phyloP scores from a whole-genome alignment of 2,888 invertebrate species.

The Macaria notata region DNA sequence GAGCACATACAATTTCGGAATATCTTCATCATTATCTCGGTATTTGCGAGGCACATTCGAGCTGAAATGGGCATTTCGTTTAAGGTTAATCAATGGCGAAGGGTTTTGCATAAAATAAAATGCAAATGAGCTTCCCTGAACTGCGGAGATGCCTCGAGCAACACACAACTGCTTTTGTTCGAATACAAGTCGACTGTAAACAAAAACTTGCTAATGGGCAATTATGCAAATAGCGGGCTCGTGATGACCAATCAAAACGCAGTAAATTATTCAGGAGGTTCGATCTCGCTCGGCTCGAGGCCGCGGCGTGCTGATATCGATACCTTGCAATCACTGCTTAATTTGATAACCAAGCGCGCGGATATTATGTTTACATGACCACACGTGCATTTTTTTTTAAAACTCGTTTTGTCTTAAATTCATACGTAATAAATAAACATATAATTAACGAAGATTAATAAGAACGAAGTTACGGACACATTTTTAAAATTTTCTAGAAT shows the following conservation, averaged over 20 bases:
- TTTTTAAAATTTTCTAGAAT: too few relatives aligned
- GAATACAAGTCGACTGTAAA: conserved; percentile 59
- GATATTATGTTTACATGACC: too few relatives aligned
- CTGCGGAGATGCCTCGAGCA: conserved; percentile 45
- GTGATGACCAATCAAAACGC: conserved; percentile 73
- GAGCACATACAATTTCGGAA: conserved; percentile 30
- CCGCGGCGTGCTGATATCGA: conserved; percentile 39
- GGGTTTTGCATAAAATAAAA: conserved; percentile 51
- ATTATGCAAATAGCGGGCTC: conserved; percentile 68
- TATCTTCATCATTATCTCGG: conserved; percentile 35
- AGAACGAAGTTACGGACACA: too few relatives aligned
- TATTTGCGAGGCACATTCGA: conserved; percentile 28
- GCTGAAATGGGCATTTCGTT: conserved; percentile 32
- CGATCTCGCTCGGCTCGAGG: conserved; percentile 51
- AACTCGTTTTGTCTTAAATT: too few relatives aligned
- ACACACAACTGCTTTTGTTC: conserved; percentile 47
- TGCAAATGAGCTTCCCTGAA: conserved; percentile 47
- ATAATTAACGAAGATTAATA: too few relatives aligned
- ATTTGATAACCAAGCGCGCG: background rate
- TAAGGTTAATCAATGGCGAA: conserved; percentile 45
- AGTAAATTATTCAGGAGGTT: conserved; percentile 69
- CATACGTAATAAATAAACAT: too few relatives aligned
- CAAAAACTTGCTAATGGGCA: conserved; percentile 74
- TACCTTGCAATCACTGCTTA: conserved; percentile 20
- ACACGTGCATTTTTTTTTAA: too few relatives aligned